Conservation (phyloP, 2,888 invertebrate species). For the Meteorus cinctellus region DNA sequence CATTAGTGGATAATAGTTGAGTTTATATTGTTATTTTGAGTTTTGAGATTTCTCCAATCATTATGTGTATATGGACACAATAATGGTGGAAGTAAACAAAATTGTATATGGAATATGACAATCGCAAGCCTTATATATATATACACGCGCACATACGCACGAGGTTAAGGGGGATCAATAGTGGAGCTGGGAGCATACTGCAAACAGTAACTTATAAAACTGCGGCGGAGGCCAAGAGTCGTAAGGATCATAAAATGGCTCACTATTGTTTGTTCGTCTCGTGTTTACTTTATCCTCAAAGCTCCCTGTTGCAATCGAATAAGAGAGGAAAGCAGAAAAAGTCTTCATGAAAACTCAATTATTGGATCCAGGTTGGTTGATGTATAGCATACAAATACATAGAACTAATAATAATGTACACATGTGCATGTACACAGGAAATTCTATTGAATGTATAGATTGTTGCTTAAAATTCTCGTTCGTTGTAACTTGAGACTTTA, state of each 20-base stretch:
- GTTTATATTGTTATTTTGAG: slow-evolving; percentile 31
- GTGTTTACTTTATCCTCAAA: slow-evolving; percentile 47
- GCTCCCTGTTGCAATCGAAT: slow-evolving; percentile 40
- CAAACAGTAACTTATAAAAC: slow-evolving; percentile 39
- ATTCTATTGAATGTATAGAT: background rate
- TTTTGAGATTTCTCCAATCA: background rate
- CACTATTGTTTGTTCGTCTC: slow-evolving; percentile 48
- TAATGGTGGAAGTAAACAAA: background rate
- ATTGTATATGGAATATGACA: background rate
- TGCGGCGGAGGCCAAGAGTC: slow-evolving; percentile 35
- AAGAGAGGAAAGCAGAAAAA: slow-evolving; percentile 21
- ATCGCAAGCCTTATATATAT: slow-evolving; percentile 1
- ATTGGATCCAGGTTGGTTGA: slow-evolving; percentile 31
- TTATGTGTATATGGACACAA: background rate
- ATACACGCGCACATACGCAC: background rate
- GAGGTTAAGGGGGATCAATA: slow-evolving; percentile 30
- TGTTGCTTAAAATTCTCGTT: background rate
- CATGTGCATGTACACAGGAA: background rate
- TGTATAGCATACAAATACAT: background rate
- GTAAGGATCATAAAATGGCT: slow-evolving; percentile 51
- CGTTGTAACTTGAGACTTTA: no score
- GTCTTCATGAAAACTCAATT: slow-evolving; percentile 52
- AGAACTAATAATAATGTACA: background rate
- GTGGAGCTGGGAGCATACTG: slow-evolving; percentile 34
- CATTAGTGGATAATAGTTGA: background rate